A percentile compares a stretch with the other conserved stretches of the same genome.
Conservation (phyloP, 2,888 invertebrate genomes). For the Scelioninae gen. 2 region DNA sequence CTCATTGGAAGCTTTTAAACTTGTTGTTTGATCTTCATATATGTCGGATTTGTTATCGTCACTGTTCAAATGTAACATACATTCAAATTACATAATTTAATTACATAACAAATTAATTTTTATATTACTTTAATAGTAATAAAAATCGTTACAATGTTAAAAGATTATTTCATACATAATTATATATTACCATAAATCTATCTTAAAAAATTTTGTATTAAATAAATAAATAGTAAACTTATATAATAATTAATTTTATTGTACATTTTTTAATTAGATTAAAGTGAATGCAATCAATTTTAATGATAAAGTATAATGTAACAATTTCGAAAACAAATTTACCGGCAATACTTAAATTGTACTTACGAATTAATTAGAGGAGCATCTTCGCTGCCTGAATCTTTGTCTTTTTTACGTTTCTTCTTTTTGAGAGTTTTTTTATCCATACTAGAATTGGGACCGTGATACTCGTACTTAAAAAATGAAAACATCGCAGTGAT, state of each 20-base stretch:
- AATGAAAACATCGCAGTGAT: conserved; percentile 11
- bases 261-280: background rate
- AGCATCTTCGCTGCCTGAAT: conserved; percentile 86
- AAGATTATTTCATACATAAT: too few species aligned
- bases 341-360: background rate
- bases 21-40: conserved; percentile 57
- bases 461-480: conserved; percentile 87
- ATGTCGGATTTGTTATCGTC: conserved; percentile 60
- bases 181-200: too few species aligned
- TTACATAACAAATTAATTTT: too few species aligned
- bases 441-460: conserved; percentile 77
- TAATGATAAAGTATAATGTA: too few species aligned
- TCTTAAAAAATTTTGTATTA: too few species aligned
- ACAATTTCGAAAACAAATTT: conserved; percentile 1
- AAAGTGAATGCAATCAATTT: background rate
- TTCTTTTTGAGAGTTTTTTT: conserved; percentile 80
- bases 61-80: conserved; percentile 29
- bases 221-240: background rate
- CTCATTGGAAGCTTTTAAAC: conserved; percentile 61
- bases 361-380: conserved; percentile 45
- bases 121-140: too few species aligned
- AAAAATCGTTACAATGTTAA: too few species aligned
- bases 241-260: background rate
- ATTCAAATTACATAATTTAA: too few species aligned
- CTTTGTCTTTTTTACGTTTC: conserved; percentile 87